Evolutionary conservation across 2,888 invertebrate genomes (phyloP).

Genomic region (Philaethria dido): DNA sequence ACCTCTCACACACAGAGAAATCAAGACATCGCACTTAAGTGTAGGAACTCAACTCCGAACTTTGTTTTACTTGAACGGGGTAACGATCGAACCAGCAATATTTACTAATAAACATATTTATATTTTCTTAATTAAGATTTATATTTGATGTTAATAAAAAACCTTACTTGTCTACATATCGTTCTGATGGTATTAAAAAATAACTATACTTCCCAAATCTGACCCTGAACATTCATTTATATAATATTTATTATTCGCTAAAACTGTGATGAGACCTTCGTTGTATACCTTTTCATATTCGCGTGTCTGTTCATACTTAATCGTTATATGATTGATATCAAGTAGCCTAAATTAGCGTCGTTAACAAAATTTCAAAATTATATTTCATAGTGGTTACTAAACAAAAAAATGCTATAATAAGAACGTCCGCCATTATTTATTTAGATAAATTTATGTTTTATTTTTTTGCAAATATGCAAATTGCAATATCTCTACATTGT

Average conservation of each 20-base stretch:
- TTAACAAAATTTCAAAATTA: slow-evolving; percentile 38
- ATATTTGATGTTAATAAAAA: too few relatives aligned
- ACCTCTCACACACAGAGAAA: too few relatives aligned
- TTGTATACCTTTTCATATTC: slow-evolving; percentile 43
- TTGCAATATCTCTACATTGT: not conserved
- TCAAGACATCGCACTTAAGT: too few relatives aligned
- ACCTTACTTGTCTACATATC: too few relatives aligned
- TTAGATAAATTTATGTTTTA: not conserved
- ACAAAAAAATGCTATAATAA: not conserved
- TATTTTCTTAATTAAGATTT: too few relatives aligned
- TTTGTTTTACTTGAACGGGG: too few relatives aligned
- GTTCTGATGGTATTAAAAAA: too few relatives aligned
- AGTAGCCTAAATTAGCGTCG: slow-evolving; percentile 43
- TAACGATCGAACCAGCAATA: too few relatives aligned
- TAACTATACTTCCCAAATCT: too few relatives aligned
- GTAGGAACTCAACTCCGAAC: too few relatives aligned
- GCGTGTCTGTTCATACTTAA: slow-evolving; percentile 44
- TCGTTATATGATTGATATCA: slow-evolving; percentile 44
- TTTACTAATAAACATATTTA: too few relatives aligned
- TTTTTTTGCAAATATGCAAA: not conserved
- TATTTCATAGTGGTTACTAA: slow-evolving; percentile 12
- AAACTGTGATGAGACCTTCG: slow-evolving; percentile 35
- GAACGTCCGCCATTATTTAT: not conserved
- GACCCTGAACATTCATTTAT: not conserved
- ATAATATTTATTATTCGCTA: not conserved